phyloP scores from a whole-genome alignment of 2,113 vertebrate species.

The rabbit (Oryctolagus cuniculus) region mOryCun1.1 NC_091433.1:27619501-27620000 shows the following conservation, averaged over 20 bases:
- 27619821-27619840: conserved; percentile 72
- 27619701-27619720: conserved; percentile 80
- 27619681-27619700: conserved; percentile 75
- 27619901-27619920: conserved; percentile 47
- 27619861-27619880: not conserved
- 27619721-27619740: conserved; percentile 74
- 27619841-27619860: conserved; percentile 66
- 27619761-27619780: conserved; percentile 78
- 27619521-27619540: conserved; percentile 9
- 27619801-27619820: conserved; percentile 72
- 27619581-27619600: conserved; percentile 35
- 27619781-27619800: conserved; percentile 75
- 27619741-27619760: conserved; percentile 77
- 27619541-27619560: conserved; percentile 42
- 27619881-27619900: conserved; percentile 18
- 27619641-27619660: conserved; percentile 68
- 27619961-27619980: not conserved
- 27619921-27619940: not conserved
- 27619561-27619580: conserved; percentile 57
- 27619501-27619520: conserved; percentile 22
- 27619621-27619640: conserved; percentile 69
- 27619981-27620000: not conserved
- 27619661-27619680: conserved; percentile 79
- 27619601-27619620: conserved; percentile 67
- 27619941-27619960: conserved; percentile 28